Evolutionary conservation across 2,113 vertebrate species (phyloP), one percentile per base, ranked within the genome.

Genomic region (Pao palembangensis): DNA sequence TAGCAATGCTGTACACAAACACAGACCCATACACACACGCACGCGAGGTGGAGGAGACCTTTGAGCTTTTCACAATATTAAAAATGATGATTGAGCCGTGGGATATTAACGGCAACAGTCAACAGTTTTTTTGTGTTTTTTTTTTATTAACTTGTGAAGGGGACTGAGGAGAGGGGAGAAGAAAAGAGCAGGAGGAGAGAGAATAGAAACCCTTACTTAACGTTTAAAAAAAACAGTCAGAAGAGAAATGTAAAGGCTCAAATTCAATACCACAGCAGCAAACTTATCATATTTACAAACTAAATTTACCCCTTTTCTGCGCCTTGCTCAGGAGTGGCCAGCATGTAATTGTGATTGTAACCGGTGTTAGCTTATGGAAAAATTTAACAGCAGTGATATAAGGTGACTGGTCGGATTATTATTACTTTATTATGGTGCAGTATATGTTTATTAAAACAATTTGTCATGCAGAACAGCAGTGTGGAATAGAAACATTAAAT

Each of bases 371-470:
- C 95, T 94, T 95, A 91, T 94, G 92, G 93, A 93, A 93, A 93
- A 95, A 95, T 98, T 95, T 96, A 96, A 98, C 94, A 91, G 94
- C 94, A 94, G 93, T 96, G 95, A 98, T 98, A 96, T 95, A 98
- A 98, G 95, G 94, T 94, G 94, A 98, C 94, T 94, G 91, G 89
- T 91, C 88, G 93, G 93, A 93, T 96, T 97, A 98, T 98, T 98
- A 99, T 98, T 97, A 96, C 96, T 96, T 94, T 96, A 98, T 98
- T 98, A 99, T 99, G 95, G 98, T 92, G 94, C 93, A 89, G 92
- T 96, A 96, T 99, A 98, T 99, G 95, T 99, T 99, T 99, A 99
- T 99, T 99, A 99, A 99, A 99, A 97, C 95, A 96, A 99, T 99
- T 98, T 98, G 95, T 99, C 95, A 98, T 98, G 95, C 95, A 98